These are phyloP conservation scores for Patella pellucida DNA, from an alignment of 2,888 invertebrate genomes.

Conservation along the genomic window DNA sequence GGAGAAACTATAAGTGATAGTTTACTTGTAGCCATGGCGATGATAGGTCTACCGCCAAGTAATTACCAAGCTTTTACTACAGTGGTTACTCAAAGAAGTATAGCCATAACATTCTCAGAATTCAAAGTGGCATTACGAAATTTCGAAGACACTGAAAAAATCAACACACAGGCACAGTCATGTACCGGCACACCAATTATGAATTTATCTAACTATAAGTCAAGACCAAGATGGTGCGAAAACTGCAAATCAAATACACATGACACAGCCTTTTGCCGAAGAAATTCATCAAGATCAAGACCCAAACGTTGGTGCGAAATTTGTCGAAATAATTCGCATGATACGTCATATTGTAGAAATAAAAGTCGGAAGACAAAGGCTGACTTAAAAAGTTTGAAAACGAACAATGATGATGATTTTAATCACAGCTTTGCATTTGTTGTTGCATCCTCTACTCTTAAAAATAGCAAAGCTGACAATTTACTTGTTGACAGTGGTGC, in stretches of 20 bases:
- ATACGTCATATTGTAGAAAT: no score
- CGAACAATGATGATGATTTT: background rate
- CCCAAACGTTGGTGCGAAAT: slow-evolving; percentile 9
- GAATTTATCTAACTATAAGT: background rate
- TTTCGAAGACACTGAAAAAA: slow-evolving; percentile 31
- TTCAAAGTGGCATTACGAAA: slow-evolving; percentile 31
- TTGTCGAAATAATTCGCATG: no score
- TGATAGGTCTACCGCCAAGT: slow-evolving; percentile 36
- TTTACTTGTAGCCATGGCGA: slow-evolving; percentile 35
- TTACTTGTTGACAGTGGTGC: slow-evolving; percentile 41
- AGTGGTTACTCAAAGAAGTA: slow-evolving; percentile 27
- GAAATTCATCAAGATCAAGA: no score
- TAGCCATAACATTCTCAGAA: slow-evolving; percentile 20
- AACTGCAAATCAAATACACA: background rate
- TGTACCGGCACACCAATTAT: background rate
- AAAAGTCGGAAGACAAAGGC: background rate
- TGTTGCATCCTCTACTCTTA: no score
- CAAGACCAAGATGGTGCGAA: background rate
- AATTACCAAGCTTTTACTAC: slow-evolving; percentile 29
- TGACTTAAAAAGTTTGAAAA: background rate
- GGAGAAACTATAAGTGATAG: slow-evolving; percentile 33
- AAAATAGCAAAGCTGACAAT: background rate
- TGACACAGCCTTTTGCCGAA: background rate
- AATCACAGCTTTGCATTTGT: background rate
- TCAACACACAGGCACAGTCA: background rate